Evolutionary conservation across 2,888 invertebrate species (phyloP).

Genomic region (Zaprionus lineosus): DNA sequence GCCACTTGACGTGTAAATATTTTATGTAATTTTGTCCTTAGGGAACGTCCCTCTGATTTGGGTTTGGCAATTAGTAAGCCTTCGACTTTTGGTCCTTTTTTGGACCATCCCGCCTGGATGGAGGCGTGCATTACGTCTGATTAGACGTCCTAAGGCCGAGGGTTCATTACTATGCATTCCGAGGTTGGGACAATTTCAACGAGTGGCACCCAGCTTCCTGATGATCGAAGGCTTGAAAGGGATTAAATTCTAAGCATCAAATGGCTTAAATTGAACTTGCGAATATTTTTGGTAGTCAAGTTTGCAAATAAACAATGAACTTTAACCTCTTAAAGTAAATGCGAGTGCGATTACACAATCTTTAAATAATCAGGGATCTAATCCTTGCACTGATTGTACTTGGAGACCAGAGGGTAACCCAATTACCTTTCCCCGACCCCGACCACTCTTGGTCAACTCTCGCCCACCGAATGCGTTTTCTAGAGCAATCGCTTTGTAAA

Average conservation of each 20-base stretch:
- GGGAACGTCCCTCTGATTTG: slow-evolving; percentile 53
- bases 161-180: slow-evolving; percentile 49
- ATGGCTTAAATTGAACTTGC: too few relatives aligned
- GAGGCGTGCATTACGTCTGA: slow-evolving; percentile 8
- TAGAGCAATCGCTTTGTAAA: neutral
- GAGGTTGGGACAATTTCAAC: too few relatives aligned
- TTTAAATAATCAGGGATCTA: too few relatives aligned
- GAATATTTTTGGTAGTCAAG: too few relatives aligned
- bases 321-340: too few relatives aligned
- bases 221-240: too few relatives aligned
- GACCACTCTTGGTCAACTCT: slow-evolving; percentile 4
- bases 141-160: neutral
- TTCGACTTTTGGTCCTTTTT: slow-evolving; percentile 36
- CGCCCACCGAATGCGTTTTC: neutral
- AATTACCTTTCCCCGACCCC: slow-evolving; percentile 13
- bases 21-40: slow-evolving; percentile 53
- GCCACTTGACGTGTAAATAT: slow-evolving; percentile 72
- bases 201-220: too few relatives aligned
- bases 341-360: too few relatives aligned
- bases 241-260: too few relatives aligned
- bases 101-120: neutral
- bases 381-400: too few relatives aligned
- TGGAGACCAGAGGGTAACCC: too few relatives aligned
- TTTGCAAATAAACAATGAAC: too few relatives aligned
- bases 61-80: slow-evolving; percentile 66